phyloP scores from a whole-genome alignment of 2,113 vertebrate genomes.

The Puma concolor region DNA sequence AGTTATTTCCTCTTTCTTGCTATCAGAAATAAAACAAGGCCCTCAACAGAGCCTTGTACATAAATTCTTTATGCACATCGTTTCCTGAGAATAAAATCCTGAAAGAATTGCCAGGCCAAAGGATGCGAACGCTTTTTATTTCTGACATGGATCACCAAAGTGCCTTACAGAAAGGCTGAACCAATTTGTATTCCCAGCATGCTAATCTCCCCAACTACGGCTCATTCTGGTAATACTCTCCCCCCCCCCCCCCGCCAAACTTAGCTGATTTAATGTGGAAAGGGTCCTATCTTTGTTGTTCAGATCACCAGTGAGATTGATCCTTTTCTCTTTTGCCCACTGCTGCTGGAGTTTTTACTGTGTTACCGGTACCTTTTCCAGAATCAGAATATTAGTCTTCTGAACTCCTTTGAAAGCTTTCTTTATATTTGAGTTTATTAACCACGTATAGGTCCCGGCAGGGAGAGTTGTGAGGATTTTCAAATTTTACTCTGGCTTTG shows the following conservation, averaged over 20 bases:
- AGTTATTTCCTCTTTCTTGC: neutral
- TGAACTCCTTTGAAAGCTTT: neutral
- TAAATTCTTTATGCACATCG: neutral
- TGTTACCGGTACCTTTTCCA: neutral
- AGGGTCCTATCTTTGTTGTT: neutral
- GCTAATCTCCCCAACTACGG: too few relatives aligned
- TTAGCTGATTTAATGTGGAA: neutral
- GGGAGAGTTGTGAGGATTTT: neutral
- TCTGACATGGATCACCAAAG: neutral
- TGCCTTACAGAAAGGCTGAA: neutral
- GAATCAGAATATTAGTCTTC: neutral
- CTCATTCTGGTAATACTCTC: neutral
- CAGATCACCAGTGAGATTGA: neutral
- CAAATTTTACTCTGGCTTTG: neutral
- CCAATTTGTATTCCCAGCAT: neutral
- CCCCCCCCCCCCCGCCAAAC: fast-evolving
- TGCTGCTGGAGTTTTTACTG: neutral
- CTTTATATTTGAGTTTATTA: neutral
- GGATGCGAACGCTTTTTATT: neutral
- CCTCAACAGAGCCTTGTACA: neutral
- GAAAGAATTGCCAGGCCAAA: neutral
- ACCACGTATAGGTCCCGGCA: neutral
- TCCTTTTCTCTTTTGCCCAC: neutral
- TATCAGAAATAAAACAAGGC: neutral
- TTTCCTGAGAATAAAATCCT: neutral